These are phyloP conservation scores for Parapsyche elsis DNA, from an alignment of 1,140 invertebrate genomes.

Conservation along the genomic window DNA sequence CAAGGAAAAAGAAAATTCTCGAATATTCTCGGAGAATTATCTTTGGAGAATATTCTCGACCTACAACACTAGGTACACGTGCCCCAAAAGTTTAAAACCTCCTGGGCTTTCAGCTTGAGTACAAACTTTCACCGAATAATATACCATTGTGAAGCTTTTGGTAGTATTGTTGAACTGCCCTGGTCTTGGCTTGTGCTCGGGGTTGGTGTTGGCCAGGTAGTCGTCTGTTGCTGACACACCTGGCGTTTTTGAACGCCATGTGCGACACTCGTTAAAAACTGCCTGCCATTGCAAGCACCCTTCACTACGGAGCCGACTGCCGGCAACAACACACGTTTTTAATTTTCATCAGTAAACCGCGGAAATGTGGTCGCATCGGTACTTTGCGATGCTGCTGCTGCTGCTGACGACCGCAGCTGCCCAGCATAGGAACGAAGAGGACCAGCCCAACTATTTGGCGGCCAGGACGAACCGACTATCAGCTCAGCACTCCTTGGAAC, in stretches of 20 bases:
- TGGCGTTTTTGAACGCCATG: conserved; percentile 38
- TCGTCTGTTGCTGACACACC: conserved; percentile 2
- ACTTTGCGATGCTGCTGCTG: not conserved
- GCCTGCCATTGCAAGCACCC: conserved; percentile 14
- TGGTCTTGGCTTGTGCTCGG: conserved; percentile 11
- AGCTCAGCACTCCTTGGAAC: conserved; percentile 1
- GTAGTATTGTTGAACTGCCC: not conserved
- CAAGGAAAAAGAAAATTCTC: no score
- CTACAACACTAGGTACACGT: no score
- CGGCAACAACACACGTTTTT: not conserved
- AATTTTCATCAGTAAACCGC: not conserved
- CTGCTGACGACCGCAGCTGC: not conserved
- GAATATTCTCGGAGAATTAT: no score
- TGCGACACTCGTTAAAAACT: conserved; percentile 31
- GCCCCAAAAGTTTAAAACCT: no score
- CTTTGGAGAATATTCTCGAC: no score
- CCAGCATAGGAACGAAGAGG: not conserved
- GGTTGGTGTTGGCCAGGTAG: conserved; percentile 25
- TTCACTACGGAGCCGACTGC: conserved; percentile 6
- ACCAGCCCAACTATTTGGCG: conserved; percentile 16
- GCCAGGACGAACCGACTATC: not conserved
- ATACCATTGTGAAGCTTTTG: no score
- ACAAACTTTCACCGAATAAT: no score
- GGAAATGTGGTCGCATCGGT: not conserved
- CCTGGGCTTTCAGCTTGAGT: no score